Evolutionary conservation across 2,888 invertebrate species (phyloP).

Genomic region (Craniophora ligustri): DNA sequence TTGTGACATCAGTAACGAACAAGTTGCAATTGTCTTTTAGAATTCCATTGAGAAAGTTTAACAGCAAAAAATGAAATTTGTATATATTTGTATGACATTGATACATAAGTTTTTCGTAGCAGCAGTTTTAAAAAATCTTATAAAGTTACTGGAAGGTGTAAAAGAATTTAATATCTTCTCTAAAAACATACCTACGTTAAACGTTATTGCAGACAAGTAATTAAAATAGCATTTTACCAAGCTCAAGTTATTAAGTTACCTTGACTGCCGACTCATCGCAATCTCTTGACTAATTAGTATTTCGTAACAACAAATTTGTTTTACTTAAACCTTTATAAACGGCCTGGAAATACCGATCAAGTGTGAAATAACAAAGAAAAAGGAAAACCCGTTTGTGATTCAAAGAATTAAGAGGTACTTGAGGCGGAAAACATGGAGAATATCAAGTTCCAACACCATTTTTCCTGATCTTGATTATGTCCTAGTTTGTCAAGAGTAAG

Average conservation of each 20-base stretch:
- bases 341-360: slow-evolving; percentile 35
- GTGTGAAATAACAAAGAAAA: slow-evolving; percentile 24
- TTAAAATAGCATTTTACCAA: background rate
- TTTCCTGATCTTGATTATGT: slow-evolving; percentile 40
- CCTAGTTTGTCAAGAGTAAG: slow-evolving; percentile 12
- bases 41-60: slow-evolving; percentile 38
- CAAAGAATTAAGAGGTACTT: slow-evolving; percentile 5
- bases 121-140: no score
- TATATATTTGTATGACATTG: no score
- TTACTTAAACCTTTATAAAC: slow-evolving; percentile 3
- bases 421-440: slow-evolving; percentile 38
- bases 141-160: no score
- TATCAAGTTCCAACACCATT: slow-evolving; percentile 11
- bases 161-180: background rate
- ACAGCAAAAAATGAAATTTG: background rate
- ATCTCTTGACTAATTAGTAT: background rate
- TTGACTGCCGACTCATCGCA: background rate
- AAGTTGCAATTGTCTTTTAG: slow-evolving; percentile 16
- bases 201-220: background rate
- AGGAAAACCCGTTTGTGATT: slow-evolving; percentile 39
- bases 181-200: background rate
- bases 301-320: slow-evolving; percentile 16
- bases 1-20: slow-evolving; percentile 50
- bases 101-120: no score
- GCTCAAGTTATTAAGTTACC: background rate